Evolutionary conservation across 2,888 invertebrate species (phyloP).

Genomic region (Nasonia oneida): DNA sequence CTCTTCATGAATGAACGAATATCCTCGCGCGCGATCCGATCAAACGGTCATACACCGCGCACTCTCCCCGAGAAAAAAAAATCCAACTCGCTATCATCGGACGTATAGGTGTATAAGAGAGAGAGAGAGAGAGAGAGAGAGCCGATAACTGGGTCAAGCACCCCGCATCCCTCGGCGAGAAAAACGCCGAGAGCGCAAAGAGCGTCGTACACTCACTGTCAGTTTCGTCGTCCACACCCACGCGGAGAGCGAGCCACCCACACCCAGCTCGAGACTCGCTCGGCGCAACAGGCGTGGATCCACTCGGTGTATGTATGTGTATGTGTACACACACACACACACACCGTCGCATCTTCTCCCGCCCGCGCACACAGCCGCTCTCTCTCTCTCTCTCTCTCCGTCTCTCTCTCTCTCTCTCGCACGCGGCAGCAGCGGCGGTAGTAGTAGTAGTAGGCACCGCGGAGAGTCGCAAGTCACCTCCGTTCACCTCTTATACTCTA

Average conservation of each 20-base stretch:
- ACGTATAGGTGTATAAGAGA: too few species aligned
- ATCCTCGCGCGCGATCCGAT: background rate
- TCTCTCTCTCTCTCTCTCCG: conserved; percentile 38
- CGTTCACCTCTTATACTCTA: conserved; percentile 76
- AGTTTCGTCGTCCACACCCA: conserved; percentile 11
- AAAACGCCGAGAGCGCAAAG: background rate
- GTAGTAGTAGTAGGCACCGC: conserved; percentile 49
- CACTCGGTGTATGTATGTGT: background rate
- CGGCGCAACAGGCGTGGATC: conserved; percentile 10
- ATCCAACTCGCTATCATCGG: too few species aligned
- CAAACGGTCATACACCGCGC: too few species aligned
- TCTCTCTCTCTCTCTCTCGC: conserved; percentile 37
- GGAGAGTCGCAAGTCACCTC: conserved; percentile 76
- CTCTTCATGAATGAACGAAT: background rate
- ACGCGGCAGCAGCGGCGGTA: conserved; percentile 16
- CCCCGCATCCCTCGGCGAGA: background rate
- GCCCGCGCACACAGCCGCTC: conserved; percentile 56
- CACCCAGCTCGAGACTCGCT: background rate
- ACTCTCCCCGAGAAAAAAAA: too few species aligned
- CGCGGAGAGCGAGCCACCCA: background rate
- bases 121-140: too few species aligned
- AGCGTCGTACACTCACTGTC: background rate
- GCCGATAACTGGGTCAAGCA: background rate
- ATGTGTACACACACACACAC: background rate
- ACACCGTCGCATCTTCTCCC: conserved; percentile 57